Percentiles rank a stretch among this genome's conserved stretches.
Evolutionary conservation across 2,888 invertebrate genomes (phyloP).

Genomic region (Pristionchus exspectatus): DNA sequence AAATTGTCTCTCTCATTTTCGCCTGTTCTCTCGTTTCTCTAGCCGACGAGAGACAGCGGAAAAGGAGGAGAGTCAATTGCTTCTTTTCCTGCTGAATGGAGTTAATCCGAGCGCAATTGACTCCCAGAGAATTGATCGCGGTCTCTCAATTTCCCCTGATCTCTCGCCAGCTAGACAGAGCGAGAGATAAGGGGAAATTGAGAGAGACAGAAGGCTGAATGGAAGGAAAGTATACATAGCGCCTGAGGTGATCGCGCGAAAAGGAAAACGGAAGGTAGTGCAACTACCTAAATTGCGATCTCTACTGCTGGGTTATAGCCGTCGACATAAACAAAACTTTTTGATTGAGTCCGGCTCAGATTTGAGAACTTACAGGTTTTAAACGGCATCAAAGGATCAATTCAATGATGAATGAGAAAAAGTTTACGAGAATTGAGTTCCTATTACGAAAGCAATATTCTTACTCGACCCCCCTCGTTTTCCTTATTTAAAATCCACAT

Average conservation of each 20-base stretch:
- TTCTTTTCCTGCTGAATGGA: conserved; percentile 48
- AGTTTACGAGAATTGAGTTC: not conserved
- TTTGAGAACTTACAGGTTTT: too few relatives aligned
- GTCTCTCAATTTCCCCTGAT: not conserved
- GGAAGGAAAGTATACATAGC: conserved; percentile 30
- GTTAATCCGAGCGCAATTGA: conserved; percentile 19
- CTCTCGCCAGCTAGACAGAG: not conserved
- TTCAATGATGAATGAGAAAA: too few relatives aligned
- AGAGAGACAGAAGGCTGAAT: not conserved
- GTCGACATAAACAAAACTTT: too few relatives aligned
- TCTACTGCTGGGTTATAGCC: too few relatives aligned
- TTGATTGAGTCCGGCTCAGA: too few relatives aligned
- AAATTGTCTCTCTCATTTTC: not conserved
- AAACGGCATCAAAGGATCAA: too few relatives aligned
- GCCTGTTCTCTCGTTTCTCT: not conserved
- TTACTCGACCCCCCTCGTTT: not conserved
- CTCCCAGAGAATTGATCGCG: not conserved
- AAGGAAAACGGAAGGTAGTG: not conserved
- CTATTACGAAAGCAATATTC: not conserved
- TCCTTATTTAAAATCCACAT: not conserved
- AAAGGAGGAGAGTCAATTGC: not conserved
- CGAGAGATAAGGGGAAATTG: not conserved
- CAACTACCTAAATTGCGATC: too few relatives aligned
- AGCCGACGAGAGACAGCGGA: not conserved
- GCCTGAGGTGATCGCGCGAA: not conserved